Evolutionary conservation across 2,113 vertebrate genomes (phyloP).

Genomic region (Dendrocopos noguchii): DNA sequence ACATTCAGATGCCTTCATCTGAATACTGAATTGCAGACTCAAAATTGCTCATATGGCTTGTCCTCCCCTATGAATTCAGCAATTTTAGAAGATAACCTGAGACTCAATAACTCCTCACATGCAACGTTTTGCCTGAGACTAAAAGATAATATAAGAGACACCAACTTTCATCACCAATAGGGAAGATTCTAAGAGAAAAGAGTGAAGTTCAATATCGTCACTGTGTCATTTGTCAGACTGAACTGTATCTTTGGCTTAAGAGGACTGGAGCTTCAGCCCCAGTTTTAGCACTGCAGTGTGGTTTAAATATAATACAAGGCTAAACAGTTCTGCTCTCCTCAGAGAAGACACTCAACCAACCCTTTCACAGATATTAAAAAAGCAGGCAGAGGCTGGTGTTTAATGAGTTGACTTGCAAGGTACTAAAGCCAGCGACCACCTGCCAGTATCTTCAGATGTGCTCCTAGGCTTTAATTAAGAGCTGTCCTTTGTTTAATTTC

Average conservation of each 20-base stretch:
- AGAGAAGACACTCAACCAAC: neutral
- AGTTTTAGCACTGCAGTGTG: neutral
- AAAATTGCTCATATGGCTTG: neutral
- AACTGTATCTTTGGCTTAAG: neutral
- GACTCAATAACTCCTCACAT: conserved; percentile 38
- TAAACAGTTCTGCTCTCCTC: neutral
- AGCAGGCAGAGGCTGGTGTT: neutral
- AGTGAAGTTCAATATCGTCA: accelerated
- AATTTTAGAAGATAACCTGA: neutral
- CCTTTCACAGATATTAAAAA: conserved; percentile 1
- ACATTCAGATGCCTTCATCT: neutral
- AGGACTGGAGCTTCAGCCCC: neutral
- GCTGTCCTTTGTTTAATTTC: conserved; percentile 62
- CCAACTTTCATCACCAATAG: neutral
- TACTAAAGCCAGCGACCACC: conserved; percentile 40
- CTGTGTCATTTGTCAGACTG: neutral
- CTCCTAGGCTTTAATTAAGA: conserved; percentile 71
- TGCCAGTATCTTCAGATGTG: conserved; percentile 25
- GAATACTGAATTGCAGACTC: neutral
- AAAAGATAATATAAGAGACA: conserved; percentile 18
- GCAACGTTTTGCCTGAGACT: conserved; percentile 40
- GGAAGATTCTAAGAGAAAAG: neutral
- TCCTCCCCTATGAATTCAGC: neutral
- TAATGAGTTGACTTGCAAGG: conserved; percentile 46
- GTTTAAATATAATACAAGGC: neutral